Evolutionary conservation across 2,888 invertebrate genomes (phyloP).

Genomic region (Cheilosia impressa): DNA sequence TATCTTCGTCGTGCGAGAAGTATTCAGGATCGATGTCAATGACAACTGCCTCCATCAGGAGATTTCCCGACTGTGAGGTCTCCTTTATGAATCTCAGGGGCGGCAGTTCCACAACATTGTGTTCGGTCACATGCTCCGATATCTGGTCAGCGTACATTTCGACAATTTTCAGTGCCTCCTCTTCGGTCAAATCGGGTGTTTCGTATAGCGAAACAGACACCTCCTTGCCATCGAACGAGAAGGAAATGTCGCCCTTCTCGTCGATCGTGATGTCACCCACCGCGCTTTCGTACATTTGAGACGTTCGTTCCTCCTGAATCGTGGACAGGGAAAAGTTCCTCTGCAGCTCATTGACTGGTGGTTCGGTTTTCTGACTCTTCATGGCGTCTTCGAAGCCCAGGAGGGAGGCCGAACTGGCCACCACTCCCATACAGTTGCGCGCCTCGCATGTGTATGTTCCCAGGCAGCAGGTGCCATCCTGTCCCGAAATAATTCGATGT

Average conservation of each 20-base stretch:
- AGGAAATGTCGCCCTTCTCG: conserved; percentile 93
- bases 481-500: conserved; percentile 94
- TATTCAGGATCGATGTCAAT: conserved; percentile 95
- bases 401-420: conserved; percentile 94
- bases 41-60: conserved; percentile 95
- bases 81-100: conserved; percentile 95
- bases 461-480: conserved; percentile 94
- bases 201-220: conserved; percentile 95
- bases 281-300: conserved; percentile 93
- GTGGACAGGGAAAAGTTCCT: conserved; percentile 94
- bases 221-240: conserved; percentile 96
- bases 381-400: conserved; percentile 93
- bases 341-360: conserved; percentile 84
- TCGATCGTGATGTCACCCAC: conserved; percentile 91
- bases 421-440: conserved; percentile 94
- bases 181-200: conserved; percentile 95
- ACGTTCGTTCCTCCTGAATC: conserved; percentile 95
- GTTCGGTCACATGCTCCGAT: conserved; percentile 93
- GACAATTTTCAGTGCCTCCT: conserved; percentile 95
- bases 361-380: conserved; percentile 84
- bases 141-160: conserved; percentile 97
- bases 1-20: conserved; percentile 91
- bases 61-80: conserved; percentile 93
- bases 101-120: conserved; percentile 93
- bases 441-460: conserved; percentile 97